phyloP scores from a whole-genome alignment of 2,888 invertebrate genomes.

The Agrotis exclamationis region DNA sequence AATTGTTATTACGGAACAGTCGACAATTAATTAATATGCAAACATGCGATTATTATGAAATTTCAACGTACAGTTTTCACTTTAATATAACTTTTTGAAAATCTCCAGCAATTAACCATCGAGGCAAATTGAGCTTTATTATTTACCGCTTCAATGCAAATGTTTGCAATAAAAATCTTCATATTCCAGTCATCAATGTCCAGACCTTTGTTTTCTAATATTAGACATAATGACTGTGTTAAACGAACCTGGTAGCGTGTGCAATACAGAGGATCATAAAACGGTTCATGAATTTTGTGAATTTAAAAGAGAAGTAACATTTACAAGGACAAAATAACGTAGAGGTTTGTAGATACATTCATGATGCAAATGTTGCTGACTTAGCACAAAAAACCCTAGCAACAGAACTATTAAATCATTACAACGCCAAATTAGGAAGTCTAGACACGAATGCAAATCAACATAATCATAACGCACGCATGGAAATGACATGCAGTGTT shows the following conservation, averaged over 20 bases:
- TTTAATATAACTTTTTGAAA: constrained; percentile 12
- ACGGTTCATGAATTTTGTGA: constrained; percentile 10
- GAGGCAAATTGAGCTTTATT: constrained; percentile 36
- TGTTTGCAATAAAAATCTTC: constrained; percentile 39
- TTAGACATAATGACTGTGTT: constrained; percentile 18
- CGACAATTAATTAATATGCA: neutral
- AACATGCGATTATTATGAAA: neutral
- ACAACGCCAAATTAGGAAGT: constrained; percentile 28
- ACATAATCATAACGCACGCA: constrained; percentile 49
- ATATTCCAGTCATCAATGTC: constrained; percentile 41
- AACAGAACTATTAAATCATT: constrained; percentile 21
- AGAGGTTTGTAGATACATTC: neutral
- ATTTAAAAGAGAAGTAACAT: neutral
- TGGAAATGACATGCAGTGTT: constrained; percentile 71
- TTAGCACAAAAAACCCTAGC: neutral
- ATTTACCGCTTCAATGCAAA: constrained; percentile 33
- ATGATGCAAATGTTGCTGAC: neutral
- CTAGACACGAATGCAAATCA: constrained; percentile 41
- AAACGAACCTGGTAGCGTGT: constrained; percentile 28
- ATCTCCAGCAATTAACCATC: constrained; percentile 17
- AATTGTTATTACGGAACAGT: neutral
- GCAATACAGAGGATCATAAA: constrained; percentile 22
- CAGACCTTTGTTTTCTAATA: constrained; percentile 54
- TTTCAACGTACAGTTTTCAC: neutral
- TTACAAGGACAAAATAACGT: neutral